Evolutionary conservation across 2,797 vertebrate species (phyloP), one percentile per base, ranked within the genome.

Genomic region (Gephyroberyx darwinii): DNA sequence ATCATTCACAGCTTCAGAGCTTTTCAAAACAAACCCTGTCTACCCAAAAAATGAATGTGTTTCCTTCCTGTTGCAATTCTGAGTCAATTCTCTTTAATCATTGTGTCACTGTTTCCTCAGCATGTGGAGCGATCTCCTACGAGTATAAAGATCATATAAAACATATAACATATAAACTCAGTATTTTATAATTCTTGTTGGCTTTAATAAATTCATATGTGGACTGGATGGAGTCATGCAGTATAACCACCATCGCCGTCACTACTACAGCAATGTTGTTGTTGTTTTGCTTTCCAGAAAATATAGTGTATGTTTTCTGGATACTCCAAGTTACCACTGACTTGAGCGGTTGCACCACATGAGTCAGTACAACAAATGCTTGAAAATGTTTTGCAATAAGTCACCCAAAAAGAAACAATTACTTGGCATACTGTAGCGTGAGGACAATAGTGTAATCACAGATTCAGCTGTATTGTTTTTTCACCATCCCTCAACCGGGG

Each of bases 361-460:
- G 39, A 41, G 9, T 57, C 53, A 17, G 12, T 45, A 35, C 30
- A 71, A 33, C 7, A 39, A 16, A 68, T 10, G 65, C 30, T 71
- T 37, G 57, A 19, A 31, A 65, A 65, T 54, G 41, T 12, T 26
- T 13, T 43, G 39, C 39, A 61, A 61, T 26, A 65, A 64, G 17
- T 63, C 39, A 10, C 33, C 22, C 33, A 56, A 17, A 30, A 30
- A 53, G 0, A 60, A 54, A 26, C 2, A 61, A 19, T 48, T 58
- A 26, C 54, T 9, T 60, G 56, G 67, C 69, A 17, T 35, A 52
- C 2, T 50, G 30, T 47, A 39, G 35, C 5, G 19, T 50, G 35
- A 71, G 69, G 69, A 84, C 60, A 71, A 82, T 48, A 26, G 54
- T 26, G 52, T 20, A 61, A 81, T 86, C 54, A 75, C 62, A 70